Base-by-base conservation (phyloP, 2,888 invertebrate species). In the Globia sparganii region DNA sequence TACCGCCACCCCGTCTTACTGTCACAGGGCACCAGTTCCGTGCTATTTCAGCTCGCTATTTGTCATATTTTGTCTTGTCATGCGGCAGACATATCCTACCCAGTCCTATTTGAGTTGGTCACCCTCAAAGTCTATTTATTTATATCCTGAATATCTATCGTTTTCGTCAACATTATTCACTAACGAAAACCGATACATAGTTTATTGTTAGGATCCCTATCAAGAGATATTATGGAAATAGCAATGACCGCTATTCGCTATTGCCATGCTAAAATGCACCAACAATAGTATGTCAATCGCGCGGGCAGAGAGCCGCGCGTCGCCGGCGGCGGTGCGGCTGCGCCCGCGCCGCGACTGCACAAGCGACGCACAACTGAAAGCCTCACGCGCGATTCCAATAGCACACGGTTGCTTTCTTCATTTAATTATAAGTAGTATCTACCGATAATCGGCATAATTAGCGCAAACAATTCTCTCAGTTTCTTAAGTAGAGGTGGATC, bases 371-470 rank as follows among this genome's bases (percentile, higher is more conserved):
- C 95, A 94, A 94, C 92, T 88, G 90, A 92, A 91, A 93, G 92
- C 92, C 94, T 93, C 94, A 94, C 94, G 92, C 92, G 92, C 92
- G 91, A 94, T 92, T 94, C 93, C 93, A 92, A 93, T 93, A 94
- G 94, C 95, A 95, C 95, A 94, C 92, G 87, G 91, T 94, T 94
- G 95, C 95, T 96, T 96, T 95, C 91, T 95, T 95, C 93, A 94
- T 95, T 96, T 95, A 94, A 94, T 94, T 94, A 93, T 95, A 95
- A 95, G 94, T 96, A 96, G 95, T 94, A 95, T 94, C 92, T 93
- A 94, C 94, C 93, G 93, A 93, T 93, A 92, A 93, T 94, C 91
- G 93, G 94, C 91, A 93, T 92, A 92, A 93, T 93, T 94, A 94
- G 94, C 91, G 94, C 94, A 92, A 94, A 92, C 92, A 93, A 92